Conservation (phyloP, 2,113 vertebrate species). For the Aphelocoma coerulescens region DNA sequence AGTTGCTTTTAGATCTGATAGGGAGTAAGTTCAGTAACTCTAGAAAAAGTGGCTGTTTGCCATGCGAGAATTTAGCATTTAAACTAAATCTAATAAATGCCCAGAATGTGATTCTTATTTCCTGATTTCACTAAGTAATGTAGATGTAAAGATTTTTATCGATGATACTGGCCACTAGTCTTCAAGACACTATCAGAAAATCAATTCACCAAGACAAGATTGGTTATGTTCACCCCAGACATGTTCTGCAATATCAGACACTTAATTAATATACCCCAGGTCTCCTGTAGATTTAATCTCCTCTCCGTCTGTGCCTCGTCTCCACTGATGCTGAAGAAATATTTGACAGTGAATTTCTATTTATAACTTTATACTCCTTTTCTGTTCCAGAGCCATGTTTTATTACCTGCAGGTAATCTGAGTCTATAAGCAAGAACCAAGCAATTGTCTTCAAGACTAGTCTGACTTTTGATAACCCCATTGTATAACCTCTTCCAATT, state of each 20-base stretch:
- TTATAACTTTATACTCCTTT: slow-evolving; percentile 47
- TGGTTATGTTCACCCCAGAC: slow-evolving; percentile 54
- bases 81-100: slow-evolving; percentile 45
- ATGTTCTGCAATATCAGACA: slow-evolving; percentile 61
- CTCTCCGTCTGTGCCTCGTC: slow-evolving; percentile 35
- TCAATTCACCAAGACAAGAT: slow-evolving; percentile 62
- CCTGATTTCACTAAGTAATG: slow-evolving; percentile 51
- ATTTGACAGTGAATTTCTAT: slow-evolving; percentile 54
- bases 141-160: slow-evolving; percentile 64
- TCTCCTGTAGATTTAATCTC: slow-evolving; percentile 66
- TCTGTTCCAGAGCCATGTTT: slow-evolving; percentile 3
- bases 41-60: slow-evolving; percentile 7
- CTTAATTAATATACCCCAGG: slow-evolving; percentile 66
- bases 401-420: background rate
- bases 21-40: slow-evolving; percentile 14
- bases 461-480: background rate
- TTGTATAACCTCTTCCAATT: background rate
- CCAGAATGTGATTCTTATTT: slow-evolving; percentile 1
- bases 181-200: slow-evolving; percentile 67
- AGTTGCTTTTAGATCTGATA: slow-evolving; percentile 27
- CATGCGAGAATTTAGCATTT: slow-evolving; percentile 37
- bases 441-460: background rate
- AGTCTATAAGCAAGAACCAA: background rate
- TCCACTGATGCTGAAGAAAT: slow-evolving; percentile 34
- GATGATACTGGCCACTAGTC: background rate